Conservation (phyloP, 2,113 vertebrate species). For the Mesocricetus auratus region DNA sequence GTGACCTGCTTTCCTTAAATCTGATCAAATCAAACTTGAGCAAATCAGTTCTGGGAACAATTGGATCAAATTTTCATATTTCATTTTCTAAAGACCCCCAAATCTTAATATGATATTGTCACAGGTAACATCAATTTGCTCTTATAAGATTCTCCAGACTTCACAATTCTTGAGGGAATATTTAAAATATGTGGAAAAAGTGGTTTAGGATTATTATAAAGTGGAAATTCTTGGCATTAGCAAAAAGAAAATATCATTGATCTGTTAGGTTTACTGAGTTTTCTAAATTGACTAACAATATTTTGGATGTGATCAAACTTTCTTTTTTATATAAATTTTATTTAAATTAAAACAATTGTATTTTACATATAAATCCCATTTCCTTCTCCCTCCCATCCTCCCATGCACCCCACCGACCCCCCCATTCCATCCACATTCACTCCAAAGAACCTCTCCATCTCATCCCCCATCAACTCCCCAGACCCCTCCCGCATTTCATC, state of each 20-base stretch:
- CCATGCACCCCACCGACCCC: too few relatives aligned
- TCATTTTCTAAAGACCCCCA: neutral
- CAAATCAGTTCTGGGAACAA: neutral
- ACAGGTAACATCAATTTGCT: neutral
- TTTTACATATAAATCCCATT: too few relatives aligned
- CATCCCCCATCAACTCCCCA: too few relatives aligned
- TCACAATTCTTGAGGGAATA: neutral
- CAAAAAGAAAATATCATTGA: neutral
- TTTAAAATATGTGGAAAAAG: neutral
- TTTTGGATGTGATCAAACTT: slow-evolving; percentile 17
- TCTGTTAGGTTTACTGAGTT: neutral
- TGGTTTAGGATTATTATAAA: neutral
- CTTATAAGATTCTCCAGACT: neutral
- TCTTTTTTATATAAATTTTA: neutral
- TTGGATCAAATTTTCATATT: neutral
- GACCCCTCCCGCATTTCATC: too few relatives aligned
- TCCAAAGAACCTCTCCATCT: too few relatives aligned
- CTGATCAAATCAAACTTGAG: neutral
- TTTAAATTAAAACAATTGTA: too few relatives aligned
- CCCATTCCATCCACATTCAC: too few relatives aligned
- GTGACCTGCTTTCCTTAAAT: neutral
- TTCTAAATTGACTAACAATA: neutral
- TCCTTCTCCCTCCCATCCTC: too few relatives aligned
- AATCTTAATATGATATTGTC: neutral
- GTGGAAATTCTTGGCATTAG: neutral